Base-by-base conservation (phyloP, 2,113 vertebrate species). In the Coptodon rendalli region DNA sequence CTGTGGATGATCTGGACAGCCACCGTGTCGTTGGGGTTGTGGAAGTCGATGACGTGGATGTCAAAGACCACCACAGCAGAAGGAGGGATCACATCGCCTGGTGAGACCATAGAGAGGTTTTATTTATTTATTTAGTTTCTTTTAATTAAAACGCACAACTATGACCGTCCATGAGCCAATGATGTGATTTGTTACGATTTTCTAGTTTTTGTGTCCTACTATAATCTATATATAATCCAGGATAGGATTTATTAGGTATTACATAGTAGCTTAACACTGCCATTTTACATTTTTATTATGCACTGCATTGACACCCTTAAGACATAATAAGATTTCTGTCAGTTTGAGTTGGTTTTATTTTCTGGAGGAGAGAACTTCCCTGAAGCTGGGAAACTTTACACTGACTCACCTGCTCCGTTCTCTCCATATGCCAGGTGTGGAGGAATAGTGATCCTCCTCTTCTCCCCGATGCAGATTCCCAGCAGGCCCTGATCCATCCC, bases 401-500 rank as follows among this genome's bases (percentile, higher is more conserved):
- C 9, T 11, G 5, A 63, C 91, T 84, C 93, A 98, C 98, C 98
- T 84, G 97, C 97, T 53, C 98, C 98, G 0, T 97, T 95, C 94
- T 98, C 97, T 78, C 98, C 98, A 0, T 99, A 99, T 3, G 97
- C 98, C 50, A 99, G 91, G 90, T 98, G 98, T 0, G 98, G 98
- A 6, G 98, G 98, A 82, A 99, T 87, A 29, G 93, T 95, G 87
- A 98, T 96, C 36, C 96, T 94, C 83, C 98, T 96, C 88, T 80
- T 96, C 95, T 99, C 98, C 38, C 98, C 98, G 2, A 96, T 1
- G 79, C 98, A 99, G 19, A 97, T 94, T 0, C 98, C 98, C 76
- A 97, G 96, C 87, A 99, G 96, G 12, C 95, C 98, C 94, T 98
- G 97, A 92, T 99, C 98, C 98, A 99, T 98, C n/a, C 98, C 98